phyloP scores from a whole-genome alignment of 2,113 vertebrate species.

The Neoarius graeffei region DNA sequence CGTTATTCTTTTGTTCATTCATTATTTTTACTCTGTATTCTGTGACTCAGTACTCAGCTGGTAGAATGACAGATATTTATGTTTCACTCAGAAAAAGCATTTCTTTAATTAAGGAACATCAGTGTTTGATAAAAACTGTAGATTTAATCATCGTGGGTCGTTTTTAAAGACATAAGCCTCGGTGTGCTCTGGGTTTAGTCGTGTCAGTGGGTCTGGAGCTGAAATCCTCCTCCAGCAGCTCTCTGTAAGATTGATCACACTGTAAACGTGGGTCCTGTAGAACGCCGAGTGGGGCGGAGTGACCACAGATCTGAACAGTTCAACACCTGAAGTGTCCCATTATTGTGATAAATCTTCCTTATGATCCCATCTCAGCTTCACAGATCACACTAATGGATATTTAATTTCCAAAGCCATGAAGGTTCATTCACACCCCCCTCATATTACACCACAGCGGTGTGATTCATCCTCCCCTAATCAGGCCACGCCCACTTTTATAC shows the following conservation, averaged over 20 bases:
- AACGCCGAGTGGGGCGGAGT: background rate
- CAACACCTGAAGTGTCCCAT: background rate
- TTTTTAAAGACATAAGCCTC: background rate
- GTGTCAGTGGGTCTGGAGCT: background rate
- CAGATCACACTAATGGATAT: conserved; percentile 3
- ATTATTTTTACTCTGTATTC: background rate
- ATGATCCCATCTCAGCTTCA: background rate
- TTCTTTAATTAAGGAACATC: background rate
- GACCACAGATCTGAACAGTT: background rate
- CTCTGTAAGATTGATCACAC: background rate
- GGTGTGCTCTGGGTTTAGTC: background rate
- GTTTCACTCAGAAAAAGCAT: background rate
- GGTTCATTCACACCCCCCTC: conserved; percentile 43
- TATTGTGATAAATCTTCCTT: background rate
- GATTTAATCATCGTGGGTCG: too few species aligned
- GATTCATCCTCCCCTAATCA: conserved; percentile 36
- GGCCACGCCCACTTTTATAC: conserved; percentile 38
- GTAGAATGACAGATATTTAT: background rate
- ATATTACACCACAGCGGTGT: conserved; percentile 26
- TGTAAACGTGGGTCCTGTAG: background rate
- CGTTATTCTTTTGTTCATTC: background rate
- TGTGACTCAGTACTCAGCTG: background rate
- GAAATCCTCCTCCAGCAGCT: background rate
- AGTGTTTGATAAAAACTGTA: too few species aligned
- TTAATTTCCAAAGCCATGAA: background rate